Evolutionary conservation across 1,140 invertebrate species (phyloP).

Genomic region (Microvelia longipes): DNA sequence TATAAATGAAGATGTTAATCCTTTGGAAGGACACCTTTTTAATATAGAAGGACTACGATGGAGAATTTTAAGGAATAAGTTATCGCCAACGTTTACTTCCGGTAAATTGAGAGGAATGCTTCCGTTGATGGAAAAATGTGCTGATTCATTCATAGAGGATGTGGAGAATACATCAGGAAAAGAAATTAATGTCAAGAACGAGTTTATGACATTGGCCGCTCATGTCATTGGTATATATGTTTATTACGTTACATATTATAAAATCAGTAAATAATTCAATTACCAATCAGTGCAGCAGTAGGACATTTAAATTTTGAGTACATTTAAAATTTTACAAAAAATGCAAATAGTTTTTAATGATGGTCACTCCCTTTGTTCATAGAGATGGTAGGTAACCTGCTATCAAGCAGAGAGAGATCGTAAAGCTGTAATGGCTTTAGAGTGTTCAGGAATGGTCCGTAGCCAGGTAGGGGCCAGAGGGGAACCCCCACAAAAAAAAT

Average conservation of each 20-base stretch:
- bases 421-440: too few relatives aligned
- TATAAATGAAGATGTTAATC: slow-evolving; percentile 34
- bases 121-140: slow-evolving; percentile 30
- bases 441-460: too few relatives aligned
- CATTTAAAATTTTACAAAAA: too few relatives aligned
- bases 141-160: slow-evolving; percentile 26
- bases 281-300: too few relatives aligned
- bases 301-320: too few relatives aligned
- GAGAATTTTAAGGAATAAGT: slow-evolving; percentile 34
- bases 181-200: slow-evolving; percentile 23
- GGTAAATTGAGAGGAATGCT: slow-evolving; percentile 41
- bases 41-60: slow-evolving; percentile 33
- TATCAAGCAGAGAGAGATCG: too few relatives aligned
- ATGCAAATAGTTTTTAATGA: too few relatives aligned
- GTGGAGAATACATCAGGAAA: slow-evolving; percentile 30
- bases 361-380: too few relatives aligned
- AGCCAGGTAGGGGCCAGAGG: too few relatives aligned
- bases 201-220: slow-evolving; percentile 21
- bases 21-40: slow-evolving; percentile 37
- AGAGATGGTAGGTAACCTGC: too few relatives aligned
- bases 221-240: slow-evolving; percentile 23
- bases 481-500: too few relatives aligned
- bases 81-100: slow-evolving; percentile 40
- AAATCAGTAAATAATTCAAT: too few relatives aligned
- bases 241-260: neutral